Conservation (phyloP, 2,113 vertebrate species). For the Rhinoderma darwinii region DNA sequence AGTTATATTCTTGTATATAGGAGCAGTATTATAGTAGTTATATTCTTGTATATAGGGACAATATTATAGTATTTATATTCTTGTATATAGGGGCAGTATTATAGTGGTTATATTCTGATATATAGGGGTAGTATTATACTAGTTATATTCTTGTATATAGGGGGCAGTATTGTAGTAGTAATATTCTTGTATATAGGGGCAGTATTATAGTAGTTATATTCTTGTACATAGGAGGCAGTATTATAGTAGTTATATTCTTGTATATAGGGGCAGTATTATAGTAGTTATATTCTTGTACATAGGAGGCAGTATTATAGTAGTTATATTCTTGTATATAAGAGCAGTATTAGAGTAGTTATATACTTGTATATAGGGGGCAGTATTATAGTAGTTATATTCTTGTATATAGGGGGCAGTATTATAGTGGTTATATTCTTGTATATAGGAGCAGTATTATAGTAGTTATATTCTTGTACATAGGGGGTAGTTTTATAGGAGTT, state of each 20-base stretch:
- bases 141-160: too few species aligned
- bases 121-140: neutral
- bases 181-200: neutral
- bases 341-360: slow-evolving; percentile 7
- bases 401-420: neutral
- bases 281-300: slow-evolving; percentile 4
- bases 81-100: neutral
- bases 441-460: neutral
- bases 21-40: neutral
- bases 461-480: slow-evolving; percentile 1
- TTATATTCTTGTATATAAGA: neutral
- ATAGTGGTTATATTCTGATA: too few species aligned
- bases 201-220: neutral
- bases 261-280: neutral
- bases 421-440: slow-evolving; percentile 2
- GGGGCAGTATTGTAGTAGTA: too few species aligned
- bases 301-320: slow-evolving; percentile 1
- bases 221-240: neutral
- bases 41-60: neutral
- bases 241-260: slow-evolving; percentile 4
- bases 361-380: neutral
- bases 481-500: neutral
- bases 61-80: neutral
- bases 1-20: too few species aligned
- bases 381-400: slow-evolving; percentile 4